phyloP scores from a whole-genome alignment of 35 echinoderm and acorn worm species.

The Apostichopus parvimensis region DNA sequence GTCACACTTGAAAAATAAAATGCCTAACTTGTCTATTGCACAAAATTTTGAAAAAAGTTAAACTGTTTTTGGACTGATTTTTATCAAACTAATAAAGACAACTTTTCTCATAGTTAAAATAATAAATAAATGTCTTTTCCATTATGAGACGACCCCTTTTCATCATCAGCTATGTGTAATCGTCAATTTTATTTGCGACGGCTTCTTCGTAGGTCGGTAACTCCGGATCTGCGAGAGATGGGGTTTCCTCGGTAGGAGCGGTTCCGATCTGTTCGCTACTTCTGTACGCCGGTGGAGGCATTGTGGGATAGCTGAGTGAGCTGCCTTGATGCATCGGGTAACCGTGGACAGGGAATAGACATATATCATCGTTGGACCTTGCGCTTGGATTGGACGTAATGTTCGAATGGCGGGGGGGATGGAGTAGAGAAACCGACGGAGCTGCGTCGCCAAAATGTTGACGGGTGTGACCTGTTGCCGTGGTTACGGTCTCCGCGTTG shows the following conservation, averaged over 20 bases:
- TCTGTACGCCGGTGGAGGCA: background rate
- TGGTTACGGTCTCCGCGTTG: background rate
- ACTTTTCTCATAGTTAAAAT: too few species aligned
- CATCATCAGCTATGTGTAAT: too few species aligned
- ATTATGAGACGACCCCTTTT: too few species aligned
- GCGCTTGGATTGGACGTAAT: background rate
- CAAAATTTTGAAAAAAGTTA: too few species aligned
- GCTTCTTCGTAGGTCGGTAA: conserved; percentile 20
- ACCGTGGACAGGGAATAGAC: background rate
- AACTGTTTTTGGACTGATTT: too few species aligned
- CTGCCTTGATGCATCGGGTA: background rate
- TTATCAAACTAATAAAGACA: too few species aligned
- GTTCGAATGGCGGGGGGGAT: background rate
- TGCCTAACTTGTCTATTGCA: too few species aligned
- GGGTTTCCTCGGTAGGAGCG: background rate
- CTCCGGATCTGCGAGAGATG: background rate
- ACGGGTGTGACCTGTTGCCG: background rate
- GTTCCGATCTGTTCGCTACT: background rate
- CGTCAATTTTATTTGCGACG: background rate
- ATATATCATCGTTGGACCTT: background rate
- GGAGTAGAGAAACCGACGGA: background rate
- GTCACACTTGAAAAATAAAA: too few species aligned
- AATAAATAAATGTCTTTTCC: too few species aligned
- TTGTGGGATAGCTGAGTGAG: background rate
- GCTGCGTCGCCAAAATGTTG: background rate